Evolutionary conservation across 2,888 invertebrate genomes (phyloP), one percentile per base, ranked within the genome.

Genomic region (Brachyptera putata): DNA sequence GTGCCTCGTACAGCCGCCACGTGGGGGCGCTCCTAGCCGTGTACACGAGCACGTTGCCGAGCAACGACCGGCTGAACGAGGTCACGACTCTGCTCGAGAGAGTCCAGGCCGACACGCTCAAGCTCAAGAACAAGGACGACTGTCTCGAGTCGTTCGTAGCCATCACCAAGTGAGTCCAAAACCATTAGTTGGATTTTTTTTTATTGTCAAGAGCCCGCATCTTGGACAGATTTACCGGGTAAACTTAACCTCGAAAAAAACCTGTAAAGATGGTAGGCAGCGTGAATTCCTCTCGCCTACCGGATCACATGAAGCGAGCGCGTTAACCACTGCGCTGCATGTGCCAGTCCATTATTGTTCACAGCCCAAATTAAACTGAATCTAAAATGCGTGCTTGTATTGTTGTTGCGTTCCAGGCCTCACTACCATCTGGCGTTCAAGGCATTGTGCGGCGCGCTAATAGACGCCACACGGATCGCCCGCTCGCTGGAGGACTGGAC

Each of bases 371-470:
- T n/a, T n/a, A n/a, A n/a, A n/a, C n/a, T n/a, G n/a, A n/a, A n/a
- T n/a, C n/a, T n/a, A n/a, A n/a, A n/a, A n/a, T n/a, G n/a, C n/a
- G n/a, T n/a, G n/a, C n/a, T n/a, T n/a, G n/a, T n/a, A n/a, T n/a
- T n/a, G n/a, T n/a, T n/a, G n/a, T n/a, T n/a, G n/a, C n/a, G n/a
- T n/a, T n/a, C n/a, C 39, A 79, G 74, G 71, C 74, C 73, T 0
- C 87, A 83, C 70, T 88, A 89, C 68, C 80, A 84, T 7, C 74
- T 88, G 65, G 72, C 90, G 2, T 87, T 83, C 67, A 80, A 84
- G 66, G 83, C 83, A 63, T 68, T 89, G 1, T 87, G 86, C 57
- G 78, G 78, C 63, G 80, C 83, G 9, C 70, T 89, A 9, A 77
- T 82, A 36, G 80, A 79, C 63, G 78, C 83, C 1, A 74, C 82